phyloP scores from a whole-genome alignment of 37 sponge, comb jelly and placozoan genomes.

The Axinella damicornis region DNA sequence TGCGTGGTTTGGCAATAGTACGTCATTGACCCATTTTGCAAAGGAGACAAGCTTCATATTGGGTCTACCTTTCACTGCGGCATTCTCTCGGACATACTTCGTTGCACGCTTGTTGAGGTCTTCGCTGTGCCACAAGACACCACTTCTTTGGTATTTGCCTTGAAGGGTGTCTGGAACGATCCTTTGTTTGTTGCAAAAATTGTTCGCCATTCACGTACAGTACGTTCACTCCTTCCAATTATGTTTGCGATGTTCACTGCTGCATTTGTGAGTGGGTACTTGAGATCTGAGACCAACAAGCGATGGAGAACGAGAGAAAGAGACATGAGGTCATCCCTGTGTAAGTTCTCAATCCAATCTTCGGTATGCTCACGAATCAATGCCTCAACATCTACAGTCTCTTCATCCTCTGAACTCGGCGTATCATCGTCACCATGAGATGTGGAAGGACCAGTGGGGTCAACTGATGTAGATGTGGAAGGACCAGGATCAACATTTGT shows the following conservation, averaged over 20 bases:
- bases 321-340: constrained; percentile 11
- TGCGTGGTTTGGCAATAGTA: neutral
- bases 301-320: neutral
- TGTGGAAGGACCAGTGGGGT: no score
- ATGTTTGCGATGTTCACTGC: neutral
- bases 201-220: neutral
- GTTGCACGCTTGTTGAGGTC: constrained; percentile 11
- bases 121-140: constrained; percentile 8
- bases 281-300: neutral
- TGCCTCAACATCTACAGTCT: no score
- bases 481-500: no score
- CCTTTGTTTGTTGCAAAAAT: neutral
- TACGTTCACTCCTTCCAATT: neutral
- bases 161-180: constrained; percentile 14
- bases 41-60: constrained; percentile 19
- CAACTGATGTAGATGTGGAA: no score
- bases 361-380: no score
- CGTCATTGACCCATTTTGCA: constrained; percentile 13
- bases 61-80: constrained; percentile 28
- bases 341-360: no score
- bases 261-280: neutral
- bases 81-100: constrained; percentile 35
- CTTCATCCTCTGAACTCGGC: no score
- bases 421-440: no score
- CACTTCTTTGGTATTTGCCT: constrained; percentile 15